Base-by-base conservation (phyloP, 37 sponge, comb jelly and placozoan genomes). In the Mnemiopsis leidyi region DNA sequence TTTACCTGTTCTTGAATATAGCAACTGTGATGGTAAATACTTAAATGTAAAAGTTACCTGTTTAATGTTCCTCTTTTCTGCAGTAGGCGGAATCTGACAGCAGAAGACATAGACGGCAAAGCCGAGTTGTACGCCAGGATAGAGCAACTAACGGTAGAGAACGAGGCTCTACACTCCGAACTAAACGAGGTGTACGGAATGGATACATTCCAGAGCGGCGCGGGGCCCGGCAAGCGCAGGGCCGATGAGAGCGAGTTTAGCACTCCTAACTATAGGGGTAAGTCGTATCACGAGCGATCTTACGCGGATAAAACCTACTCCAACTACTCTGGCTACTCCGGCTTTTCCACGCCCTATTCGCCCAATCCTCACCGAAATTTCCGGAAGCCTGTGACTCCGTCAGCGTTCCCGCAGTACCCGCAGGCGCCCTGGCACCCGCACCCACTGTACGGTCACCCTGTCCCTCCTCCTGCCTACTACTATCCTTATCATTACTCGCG, bases 111-210 rank as follows among this genome's bases (percentile, higher is more conserved):
- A 23, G 73, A 25, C 21, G 73, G 73, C n/a, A 69, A 69, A 25
- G 23, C 73, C 1, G 82, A 79, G 36, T 23, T 79, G 5, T 79
- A 34, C 5, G 33, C 35, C 2, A 23, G 82, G 36, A 35, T 79
- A 20, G 82, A 35, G 21, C 82, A 79, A 16, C 36, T 79, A 16
- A 79, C 37, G 34, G 82, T 35, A 23, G 82, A 79, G 36, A 79
- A 79, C 82, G 82, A 79, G 36, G 82, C 82, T 13, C 82, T 79
- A 1, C 82, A 79, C 36, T 32, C 35, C 3, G 82, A 79, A 29
- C 82, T 79, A 20, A 79, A 79, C 38, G 82, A 79, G 21, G 29
- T 79, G 29, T 69, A 69, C 73, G 73, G 73, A 23, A 69, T 69
- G 73, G 73, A 69, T 25, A 25, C 73, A 16, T 69, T 69, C 73